Evolutionary conservation across 2,113 vertebrate genomes (phyloP).

Genomic region (Uria lomvia): DNA sequence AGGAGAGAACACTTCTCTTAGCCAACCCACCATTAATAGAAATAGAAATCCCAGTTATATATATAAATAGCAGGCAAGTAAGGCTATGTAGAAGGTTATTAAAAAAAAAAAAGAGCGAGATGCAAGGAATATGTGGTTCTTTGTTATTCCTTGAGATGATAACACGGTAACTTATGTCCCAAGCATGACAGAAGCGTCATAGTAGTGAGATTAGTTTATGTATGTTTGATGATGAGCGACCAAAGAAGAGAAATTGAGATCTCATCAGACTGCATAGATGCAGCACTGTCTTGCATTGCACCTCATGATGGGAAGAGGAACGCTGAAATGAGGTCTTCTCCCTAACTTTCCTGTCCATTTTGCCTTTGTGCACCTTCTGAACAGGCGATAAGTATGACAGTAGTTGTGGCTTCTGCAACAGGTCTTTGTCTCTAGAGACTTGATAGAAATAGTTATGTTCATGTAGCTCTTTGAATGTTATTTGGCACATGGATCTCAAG

Average conservation of each 20-base stretch:
- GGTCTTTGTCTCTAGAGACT: neutral
- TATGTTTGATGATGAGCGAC: neutral
- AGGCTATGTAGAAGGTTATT: neutral
- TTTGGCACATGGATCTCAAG: neutral
- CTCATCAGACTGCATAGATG: neutral
- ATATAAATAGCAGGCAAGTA: neutral
- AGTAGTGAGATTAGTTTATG: neutral
- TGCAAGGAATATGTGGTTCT: neutral
- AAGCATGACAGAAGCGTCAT: neutral
- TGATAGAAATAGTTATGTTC: neutral
- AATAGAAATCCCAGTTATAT: neutral
- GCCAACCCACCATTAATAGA: neutral
- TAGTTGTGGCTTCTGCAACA: neutral
- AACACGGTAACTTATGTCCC: neutral
- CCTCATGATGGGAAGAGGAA: neutral
- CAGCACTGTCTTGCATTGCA: neutral
- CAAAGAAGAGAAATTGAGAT: neutral
- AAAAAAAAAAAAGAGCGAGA: neutral
- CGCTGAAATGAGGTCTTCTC: neutral
- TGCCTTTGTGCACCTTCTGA: neutral
- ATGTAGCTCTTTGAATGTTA: neutral
- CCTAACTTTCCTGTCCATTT: neutral
- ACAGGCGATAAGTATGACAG: too few relatives aligned
- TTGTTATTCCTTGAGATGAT: neutral
- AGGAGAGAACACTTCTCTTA: neutral